These are phyloP conservation scores for Stegostoma tigrinum DNA, from an alignment of 2,113 vertebrate genomes.

Conservation along the genomic window DNA sequence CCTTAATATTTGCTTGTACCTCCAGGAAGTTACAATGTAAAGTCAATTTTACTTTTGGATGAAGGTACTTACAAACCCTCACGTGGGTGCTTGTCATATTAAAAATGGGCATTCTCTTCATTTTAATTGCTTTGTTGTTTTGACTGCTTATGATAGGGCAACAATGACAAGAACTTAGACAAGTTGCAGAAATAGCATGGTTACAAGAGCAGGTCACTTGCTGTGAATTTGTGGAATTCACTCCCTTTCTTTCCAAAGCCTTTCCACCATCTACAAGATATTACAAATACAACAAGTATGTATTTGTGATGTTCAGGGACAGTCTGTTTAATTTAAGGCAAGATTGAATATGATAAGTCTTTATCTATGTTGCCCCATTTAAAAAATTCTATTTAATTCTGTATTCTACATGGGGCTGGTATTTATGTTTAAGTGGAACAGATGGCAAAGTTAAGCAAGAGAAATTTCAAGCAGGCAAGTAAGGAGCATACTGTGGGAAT, in stretches of 20 bases:
- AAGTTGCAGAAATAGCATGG: background rate
- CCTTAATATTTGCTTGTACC: no score
- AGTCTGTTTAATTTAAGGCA: background rate
- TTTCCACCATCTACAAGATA: background rate
- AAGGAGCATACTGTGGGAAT: no score
- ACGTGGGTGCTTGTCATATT: background rate
- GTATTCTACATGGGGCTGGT: background rate
- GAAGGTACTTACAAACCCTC: background rate
- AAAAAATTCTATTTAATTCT: background rate
- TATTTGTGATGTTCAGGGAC: background rate
- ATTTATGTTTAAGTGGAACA: background rate
- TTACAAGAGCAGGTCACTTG: background rate
- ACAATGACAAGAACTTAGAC: background rate
- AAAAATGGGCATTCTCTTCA: background rate
- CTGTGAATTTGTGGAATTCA: no score
- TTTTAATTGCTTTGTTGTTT: background rate
- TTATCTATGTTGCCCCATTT: background rate
- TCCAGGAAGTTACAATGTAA: no score
- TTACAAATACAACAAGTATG: background rate
- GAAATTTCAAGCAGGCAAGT: no score
- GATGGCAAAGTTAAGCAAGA: no score
- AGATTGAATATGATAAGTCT: background rate
- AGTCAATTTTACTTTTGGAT: background rate
- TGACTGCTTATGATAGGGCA: background rate
- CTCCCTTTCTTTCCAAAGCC: background rate